Evolutionary conservation across 1,140 invertebrate species (phyloP).

Genomic region (Popillia japonica): DNA sequence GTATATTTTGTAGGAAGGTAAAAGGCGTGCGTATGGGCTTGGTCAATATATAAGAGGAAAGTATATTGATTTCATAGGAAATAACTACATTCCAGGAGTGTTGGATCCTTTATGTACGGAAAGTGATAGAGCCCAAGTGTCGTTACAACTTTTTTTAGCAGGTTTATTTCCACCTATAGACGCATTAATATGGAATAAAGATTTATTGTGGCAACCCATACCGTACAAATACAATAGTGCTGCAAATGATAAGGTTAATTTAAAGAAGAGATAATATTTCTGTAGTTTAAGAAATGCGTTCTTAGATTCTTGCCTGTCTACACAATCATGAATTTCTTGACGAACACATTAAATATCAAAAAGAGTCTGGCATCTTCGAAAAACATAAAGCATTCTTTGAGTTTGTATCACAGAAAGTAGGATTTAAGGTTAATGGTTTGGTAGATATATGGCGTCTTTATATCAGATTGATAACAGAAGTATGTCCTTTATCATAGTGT

Average conservation of each 20-base stretch:
- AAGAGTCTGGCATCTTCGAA: neutral
- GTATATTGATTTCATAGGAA: conserved; percentile 66
- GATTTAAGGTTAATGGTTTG: conserved; percentile 41
- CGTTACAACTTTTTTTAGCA: conserved; percentile 58
- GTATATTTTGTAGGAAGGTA: conserved; percentile 33
- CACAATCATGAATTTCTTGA: neutral
- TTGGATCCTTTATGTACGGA: conserved; percentile 66
- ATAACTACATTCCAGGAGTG: conserved; percentile 57
- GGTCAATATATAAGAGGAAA: conserved; percentile 69
- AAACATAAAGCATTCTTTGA: conserved; percentile 44
- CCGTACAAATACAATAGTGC: conserved; percentile 44
- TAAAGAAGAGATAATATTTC: neutral
- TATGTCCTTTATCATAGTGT: neutral
- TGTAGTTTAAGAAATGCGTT: neutral
- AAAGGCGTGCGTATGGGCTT: conserved; percentile 50
- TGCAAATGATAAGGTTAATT: neutral
- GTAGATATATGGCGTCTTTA: conserved; percentile 39
- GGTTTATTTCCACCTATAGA: conserved; percentile 56
- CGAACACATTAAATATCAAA: neutral
- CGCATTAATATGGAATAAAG: conserved; percentile 52
- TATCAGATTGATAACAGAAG: conserved; percentile 10
- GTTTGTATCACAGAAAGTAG: conserved; percentile 43
- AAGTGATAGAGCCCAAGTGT: conserved; percentile 66
- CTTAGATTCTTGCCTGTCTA: neutral
- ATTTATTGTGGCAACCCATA: conserved; percentile 60